These are phyloP conservation scores for Pampusana beccarii DNA, from an alignment of 2,113 vertebrate genomes.

Conservation along the genomic window DNA sequence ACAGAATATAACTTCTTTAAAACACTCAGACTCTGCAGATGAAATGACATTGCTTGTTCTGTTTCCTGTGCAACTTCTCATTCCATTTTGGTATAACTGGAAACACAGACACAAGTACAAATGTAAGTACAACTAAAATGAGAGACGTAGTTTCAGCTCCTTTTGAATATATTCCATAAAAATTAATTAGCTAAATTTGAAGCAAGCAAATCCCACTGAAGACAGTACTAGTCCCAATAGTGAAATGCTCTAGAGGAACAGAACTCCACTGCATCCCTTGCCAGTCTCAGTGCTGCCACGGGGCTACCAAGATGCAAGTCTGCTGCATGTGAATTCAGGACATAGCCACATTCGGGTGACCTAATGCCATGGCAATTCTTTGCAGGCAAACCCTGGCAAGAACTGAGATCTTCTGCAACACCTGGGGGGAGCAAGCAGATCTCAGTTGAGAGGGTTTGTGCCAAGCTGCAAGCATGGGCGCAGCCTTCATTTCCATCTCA, in stretches of 20 bases:
- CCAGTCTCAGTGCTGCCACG: neutral
- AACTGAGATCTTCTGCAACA: neutral
- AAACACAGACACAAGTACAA: neutral
- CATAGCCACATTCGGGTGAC: fast-evolving
- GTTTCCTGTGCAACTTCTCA: neutral
- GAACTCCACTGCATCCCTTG: neutral
- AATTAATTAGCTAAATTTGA: conserved; percentile 42
- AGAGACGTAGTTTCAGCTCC: neutral
- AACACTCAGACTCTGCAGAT: neutral
- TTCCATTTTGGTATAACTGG: neutral
- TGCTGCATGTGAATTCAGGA: neutral
- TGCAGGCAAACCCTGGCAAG: neutral
- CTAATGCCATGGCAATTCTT: neutral
- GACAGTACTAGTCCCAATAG: neutral
- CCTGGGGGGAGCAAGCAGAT: fast-evolving
- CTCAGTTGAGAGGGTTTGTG: neutral
- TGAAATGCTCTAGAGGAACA: neutral
- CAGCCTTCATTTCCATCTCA: neutral
- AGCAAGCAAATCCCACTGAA: conserved; percentile 12
- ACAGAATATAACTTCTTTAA: neutral
- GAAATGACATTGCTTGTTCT: neutral
- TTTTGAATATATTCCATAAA: neutral
- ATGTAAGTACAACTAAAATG: neutral
- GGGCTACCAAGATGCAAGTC: neutral
- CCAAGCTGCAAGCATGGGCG: neutral